phyloP scores from a whole-genome alignment of 92 coral and sea anemone genomes.

The Phymanthus crucifer region DNA sequence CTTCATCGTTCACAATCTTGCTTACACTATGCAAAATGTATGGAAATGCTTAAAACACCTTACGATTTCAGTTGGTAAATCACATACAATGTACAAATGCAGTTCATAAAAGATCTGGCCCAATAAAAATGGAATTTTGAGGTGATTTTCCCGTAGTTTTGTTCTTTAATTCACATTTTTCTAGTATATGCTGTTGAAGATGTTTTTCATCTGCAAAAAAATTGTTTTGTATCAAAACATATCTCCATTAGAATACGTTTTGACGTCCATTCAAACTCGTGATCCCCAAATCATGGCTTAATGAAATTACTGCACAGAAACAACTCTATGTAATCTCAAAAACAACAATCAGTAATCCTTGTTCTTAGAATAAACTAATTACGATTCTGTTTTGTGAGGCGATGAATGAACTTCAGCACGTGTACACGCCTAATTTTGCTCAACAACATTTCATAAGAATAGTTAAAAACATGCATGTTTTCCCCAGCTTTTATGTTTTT shows the following conservation, averaged over 20 bases:
- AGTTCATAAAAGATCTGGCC: too few species aligned
- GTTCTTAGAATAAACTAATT: background rate
- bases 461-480: background rate
- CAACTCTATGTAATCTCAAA: background rate
- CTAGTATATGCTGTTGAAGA: too few species aligned
- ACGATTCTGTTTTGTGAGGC: background rate
- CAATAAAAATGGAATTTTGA: too few species aligned
- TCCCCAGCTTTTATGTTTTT: background rate
- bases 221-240: background rate
- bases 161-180: too few species aligned
- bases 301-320: background rate
- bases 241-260: background rate
- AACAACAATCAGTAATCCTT: conserved; percentile 1
- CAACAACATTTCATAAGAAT: background rate
- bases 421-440: background rate
- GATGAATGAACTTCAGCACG: background rate
- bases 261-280: background rate
- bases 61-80: too few species aligned
- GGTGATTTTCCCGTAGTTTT: too few species aligned
- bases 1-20: too few species aligned
- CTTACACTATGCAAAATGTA: too few species aligned
- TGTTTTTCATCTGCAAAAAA: background rate
- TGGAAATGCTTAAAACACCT: too few species aligned
- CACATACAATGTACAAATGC: too few species aligned
- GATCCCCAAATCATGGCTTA: background rate